Evolutionary conservation across 2,113 vertebrate genomes (phyloP).

Genomic region (Mesoclemmys tuberculata): DNA sequence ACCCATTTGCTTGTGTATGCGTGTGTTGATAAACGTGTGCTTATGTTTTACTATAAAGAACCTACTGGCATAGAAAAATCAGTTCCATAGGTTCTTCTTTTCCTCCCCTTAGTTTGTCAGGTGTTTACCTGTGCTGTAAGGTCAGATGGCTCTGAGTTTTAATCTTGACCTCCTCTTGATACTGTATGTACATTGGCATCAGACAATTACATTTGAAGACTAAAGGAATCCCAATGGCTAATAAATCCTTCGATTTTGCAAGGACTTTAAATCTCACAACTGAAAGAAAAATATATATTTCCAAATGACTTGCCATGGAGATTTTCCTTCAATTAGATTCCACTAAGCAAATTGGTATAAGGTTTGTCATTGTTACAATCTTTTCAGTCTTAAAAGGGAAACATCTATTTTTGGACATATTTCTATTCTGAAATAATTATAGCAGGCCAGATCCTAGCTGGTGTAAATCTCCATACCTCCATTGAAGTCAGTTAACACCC

Average conservation of each 20-base stretch:
- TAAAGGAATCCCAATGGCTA: slow-evolving; percentile 40
- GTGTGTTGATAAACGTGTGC: slow-evolving; percentile 47
- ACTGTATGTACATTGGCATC: fast-evolving
- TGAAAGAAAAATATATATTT: not conserved
- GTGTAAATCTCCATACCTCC: not conserved
- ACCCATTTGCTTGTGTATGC: slow-evolving; percentile 60
- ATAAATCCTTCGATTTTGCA: slow-evolving; percentile 33
- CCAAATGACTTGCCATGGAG: not conserved
- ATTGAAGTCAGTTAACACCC: not conserved
- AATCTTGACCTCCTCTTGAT: not conserved
- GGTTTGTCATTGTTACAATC: not conserved
- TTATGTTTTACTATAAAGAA: slow-evolving; percentile 42
- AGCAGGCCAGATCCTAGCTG: not conserved
- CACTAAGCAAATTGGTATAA: not conserved
- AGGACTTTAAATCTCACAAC: slow-evolving; percentile 47
- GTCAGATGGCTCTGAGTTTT: not conserved
- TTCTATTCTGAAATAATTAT: not conserved
- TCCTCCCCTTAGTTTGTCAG: not conserved
- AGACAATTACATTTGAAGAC: slow-evolving; percentile 44
- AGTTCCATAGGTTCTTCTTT: slow-evolving; percentile 38
- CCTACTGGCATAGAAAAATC: not conserved
- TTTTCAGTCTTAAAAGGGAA: no score
- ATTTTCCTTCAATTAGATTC: not conserved
- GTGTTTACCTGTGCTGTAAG: not conserved
- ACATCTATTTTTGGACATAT: not conserved